These are phyloP conservation scores for Chamaetylas fuelleborni DNA, from an alignment of 2,113 vertebrate genomes.

Conservation along the genomic window DNA sequence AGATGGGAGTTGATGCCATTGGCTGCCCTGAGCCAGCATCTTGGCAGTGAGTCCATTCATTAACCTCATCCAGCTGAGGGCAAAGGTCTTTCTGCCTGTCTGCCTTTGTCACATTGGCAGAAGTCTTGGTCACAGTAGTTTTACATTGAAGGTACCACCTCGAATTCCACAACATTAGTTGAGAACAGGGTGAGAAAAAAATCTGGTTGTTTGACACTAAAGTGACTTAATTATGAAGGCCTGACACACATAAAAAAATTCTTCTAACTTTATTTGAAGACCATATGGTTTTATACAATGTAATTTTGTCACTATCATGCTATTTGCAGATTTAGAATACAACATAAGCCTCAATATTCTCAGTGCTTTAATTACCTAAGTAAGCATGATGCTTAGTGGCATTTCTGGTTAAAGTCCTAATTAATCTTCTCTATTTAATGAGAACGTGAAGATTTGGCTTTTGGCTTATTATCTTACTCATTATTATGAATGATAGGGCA, in stretches of 20 bases:
- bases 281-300: neutral
- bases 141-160: neutral
- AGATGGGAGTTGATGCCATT: neutral
- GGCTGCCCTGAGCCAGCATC: neutral
- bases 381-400: conserved; percentile 48
- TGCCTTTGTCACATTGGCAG: neutral
- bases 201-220: neutral
- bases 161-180: neutral
- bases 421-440: conserved; percentile 68
- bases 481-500: conserved; percentile 69
- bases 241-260: neutral
- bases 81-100: neutral
- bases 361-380: conserved; percentile 14
- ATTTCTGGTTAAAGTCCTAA: conserved; percentile 69
- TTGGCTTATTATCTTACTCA: conserved; percentile 63
- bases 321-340: neutral
- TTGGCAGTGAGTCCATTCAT: neutral
- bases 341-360: neutral
- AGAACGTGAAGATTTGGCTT: conserved; percentile 53
- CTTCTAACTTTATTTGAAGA: neutral
- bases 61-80: neutral
- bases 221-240: neutral
- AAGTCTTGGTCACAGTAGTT: neutral
- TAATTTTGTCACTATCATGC: neutral
- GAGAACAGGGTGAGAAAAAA: neutral